phyloP scores from a whole-genome alignment of 2,797 vertebrate genomes.

The Etheostoma perlongum region DNA sequence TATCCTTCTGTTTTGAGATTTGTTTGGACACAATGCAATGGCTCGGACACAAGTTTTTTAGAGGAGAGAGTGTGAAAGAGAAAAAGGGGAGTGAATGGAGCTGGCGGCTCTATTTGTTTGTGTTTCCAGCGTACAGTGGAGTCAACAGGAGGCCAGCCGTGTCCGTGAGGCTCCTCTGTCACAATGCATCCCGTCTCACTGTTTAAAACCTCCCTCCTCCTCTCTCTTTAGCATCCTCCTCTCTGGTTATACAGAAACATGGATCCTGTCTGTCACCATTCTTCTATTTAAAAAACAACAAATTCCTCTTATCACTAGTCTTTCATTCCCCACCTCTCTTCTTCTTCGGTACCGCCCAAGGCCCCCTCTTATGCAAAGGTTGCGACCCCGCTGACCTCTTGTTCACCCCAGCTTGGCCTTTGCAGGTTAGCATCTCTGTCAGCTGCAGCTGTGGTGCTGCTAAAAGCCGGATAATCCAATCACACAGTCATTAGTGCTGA shows the following conservation, averaged over 20 bases:
- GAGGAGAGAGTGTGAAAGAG: slow-evolving; percentile 16
- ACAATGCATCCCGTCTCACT: slow-evolving; percentile 69
- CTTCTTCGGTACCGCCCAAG: slow-evolving; percentile 5
- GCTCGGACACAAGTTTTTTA: slow-evolving; percentile 8
- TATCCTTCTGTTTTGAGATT: slow-evolving; percentile 38
- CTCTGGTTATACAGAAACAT: slow-evolving; percentile 47
- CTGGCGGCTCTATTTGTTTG: slow-evolving; percentile 57
- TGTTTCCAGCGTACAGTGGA: slow-evolving; percentile 69
- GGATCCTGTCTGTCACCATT: slow-evolving; percentile 35
- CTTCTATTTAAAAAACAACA: slow-evolving; percentile 5
- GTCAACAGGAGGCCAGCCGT: slow-evolving; percentile 81
- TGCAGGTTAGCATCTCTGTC: slow-evolving; percentile 67
- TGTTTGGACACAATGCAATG: slow-evolving; percentile 60
- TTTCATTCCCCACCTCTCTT: background rate
- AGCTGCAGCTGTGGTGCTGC: slow-evolving; percentile 71
- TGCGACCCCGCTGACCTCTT: slow-evolving; percentile 49
- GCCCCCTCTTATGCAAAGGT: slow-evolving; percentile 52
- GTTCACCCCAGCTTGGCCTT: slow-evolving; percentile 74
- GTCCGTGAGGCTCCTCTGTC: slow-evolving; percentile 82
- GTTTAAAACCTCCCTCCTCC: slow-evolving; percentile 16
- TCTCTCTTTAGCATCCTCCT: slow-evolving; percentile 18
- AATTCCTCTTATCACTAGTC: slow-evolving; percentile 6
- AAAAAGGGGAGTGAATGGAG: slow-evolving; percentile 23
- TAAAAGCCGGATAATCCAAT: slow-evolving; percentile 83
- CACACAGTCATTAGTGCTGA: slow-evolving; percentile 76